These are phyloP conservation scores for Acanthochromis polyacanthus DNA, from an alignment of 2,113 vertebrate genomes.

Conservation along the genomic window DNA sequence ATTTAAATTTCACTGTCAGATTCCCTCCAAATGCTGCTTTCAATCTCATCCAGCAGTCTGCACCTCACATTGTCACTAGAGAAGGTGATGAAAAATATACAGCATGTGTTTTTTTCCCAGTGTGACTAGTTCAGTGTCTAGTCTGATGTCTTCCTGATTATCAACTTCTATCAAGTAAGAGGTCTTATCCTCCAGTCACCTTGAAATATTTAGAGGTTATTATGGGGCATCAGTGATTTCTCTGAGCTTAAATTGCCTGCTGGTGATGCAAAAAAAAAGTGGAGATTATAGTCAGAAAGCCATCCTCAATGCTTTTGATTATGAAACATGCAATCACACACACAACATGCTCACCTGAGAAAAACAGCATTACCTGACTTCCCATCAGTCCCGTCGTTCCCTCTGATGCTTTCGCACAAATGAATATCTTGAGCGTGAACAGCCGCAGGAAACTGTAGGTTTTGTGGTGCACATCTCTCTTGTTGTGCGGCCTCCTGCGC, in stretches of 20 bases:
- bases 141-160: slow-evolving; percentile 3
- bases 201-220: slow-evolving; percentile 55
- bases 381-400: slow-evolving; percentile 41
- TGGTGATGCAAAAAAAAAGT: slow-evolving; percentile 51
- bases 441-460: slow-evolving; percentile 53
- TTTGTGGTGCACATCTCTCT: slow-evolving; percentile 56
- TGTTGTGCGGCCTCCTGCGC: slow-evolving; percentile 64
- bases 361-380: slow-evolving; percentile 38
- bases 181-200: slow-evolving; percentile 41
- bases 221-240: slow-evolving; percentile 18
- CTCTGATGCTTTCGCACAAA: slow-evolving; percentile 53
- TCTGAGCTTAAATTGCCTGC: slow-evolving; percentile 23
- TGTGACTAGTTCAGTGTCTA: background rate
- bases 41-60: background rate
- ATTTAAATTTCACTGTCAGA: background rate
- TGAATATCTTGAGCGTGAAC: slow-evolving; percentile 53
- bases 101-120: background rate
- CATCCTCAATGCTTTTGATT: slow-evolving; percentile 43
- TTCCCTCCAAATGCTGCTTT: background rate
- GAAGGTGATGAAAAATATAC: background rate
- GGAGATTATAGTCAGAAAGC: slow-evolving; percentile 34
- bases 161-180: slow-evolving; percentile 30
- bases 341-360: slow-evolving; percentile 49
- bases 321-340: slow-evolving; percentile 65
- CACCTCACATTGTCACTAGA: background rate